A percentile compares a stretch with the other conserved stretches of the same genome.
These are phyloP conservation scores for Tetrapedia diversipes DNA, from an alignment of 2,888 invertebrate species.

Conservation along the genomic window DNA sequence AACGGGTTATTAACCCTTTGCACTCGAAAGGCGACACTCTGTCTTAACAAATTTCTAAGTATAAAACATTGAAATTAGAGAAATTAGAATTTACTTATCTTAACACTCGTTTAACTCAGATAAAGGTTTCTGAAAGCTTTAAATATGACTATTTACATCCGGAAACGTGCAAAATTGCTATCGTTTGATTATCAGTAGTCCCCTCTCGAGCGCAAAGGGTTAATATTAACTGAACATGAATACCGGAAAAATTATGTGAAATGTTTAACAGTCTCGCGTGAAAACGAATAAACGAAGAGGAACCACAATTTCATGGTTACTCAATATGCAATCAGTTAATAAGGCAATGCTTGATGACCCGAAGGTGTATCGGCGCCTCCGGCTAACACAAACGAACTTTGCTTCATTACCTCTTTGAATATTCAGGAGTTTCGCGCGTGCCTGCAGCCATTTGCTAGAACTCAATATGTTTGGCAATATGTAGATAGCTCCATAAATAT, in stretches of 20 bases:
- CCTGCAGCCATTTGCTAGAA: conserved; percentile 78
- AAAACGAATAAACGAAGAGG: conserved; percentile 21
- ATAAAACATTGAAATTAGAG: too few relatives aligned
- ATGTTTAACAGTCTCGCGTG: conserved; percentile 13
- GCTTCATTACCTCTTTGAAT: conserved; percentile 82
- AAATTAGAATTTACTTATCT: too few relatives aligned
- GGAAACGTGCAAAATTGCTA: too few relatives aligned
- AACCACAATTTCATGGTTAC: conserved; percentile 60
- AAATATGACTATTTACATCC: too few relatives aligned
- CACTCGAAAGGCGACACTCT: too few relatives aligned
- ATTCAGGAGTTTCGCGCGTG: conserved; percentile 80
- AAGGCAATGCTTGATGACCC: conserved; percentile 74
- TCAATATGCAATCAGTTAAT: conserved; percentile 74
- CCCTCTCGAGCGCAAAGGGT: too few relatives aligned
- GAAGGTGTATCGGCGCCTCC: conserved; percentile 72
- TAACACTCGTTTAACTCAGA: too few relatives aligned
- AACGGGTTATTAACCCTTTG: too few relatives aligned
- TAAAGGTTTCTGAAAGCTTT: too few relatives aligned
- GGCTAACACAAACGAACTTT: conserved; percentile 78
- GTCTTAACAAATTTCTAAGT: too few relatives aligned
- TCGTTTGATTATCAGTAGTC: too few relatives aligned
- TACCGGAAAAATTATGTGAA: neutral
- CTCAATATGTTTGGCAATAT: conserved; percentile 81
- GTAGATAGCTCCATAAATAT: conserved; percentile 78
- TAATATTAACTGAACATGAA: neutral